Evolutionary conservation across 2,113 vertebrate genomes (phyloP).

Genomic region (Lasiurus borealis): DNA sequence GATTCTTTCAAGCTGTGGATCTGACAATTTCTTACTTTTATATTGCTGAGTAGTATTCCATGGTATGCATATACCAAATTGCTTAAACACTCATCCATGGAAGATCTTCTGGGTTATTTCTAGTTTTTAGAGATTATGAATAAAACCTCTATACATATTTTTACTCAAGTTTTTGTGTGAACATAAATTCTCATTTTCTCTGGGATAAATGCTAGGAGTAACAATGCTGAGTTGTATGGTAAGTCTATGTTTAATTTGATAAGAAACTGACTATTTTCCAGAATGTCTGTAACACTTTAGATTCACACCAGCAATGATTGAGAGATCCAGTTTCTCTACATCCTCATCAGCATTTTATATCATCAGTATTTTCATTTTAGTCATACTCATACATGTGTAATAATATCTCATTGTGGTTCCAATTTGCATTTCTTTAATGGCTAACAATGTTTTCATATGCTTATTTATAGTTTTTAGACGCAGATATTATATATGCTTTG

Average conservation of each 20-base stretch:
- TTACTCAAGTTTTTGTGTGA: background rate
- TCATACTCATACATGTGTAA: background rate
- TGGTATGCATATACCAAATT: background rate
- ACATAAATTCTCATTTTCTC: constrained; percentile 1
- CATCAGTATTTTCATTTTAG: constrained; percentile 30
- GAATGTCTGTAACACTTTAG: background rate
- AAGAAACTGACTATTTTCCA: background rate
- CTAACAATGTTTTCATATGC: background rate
- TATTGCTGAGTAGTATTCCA: background rate
- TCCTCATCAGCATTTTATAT: constrained; percentile 16
- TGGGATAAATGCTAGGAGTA: background rate
- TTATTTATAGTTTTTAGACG: background rate
- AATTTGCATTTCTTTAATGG: constrained; percentile 20
- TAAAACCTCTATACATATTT: background rate
- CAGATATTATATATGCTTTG: background rate
- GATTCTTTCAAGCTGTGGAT: background rate
- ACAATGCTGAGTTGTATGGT: background rate
- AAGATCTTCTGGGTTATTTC: background rate
- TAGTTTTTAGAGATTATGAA: constrained; percentile 15
- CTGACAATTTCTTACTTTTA: constrained; percentile 30
- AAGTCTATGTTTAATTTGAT: background rate
- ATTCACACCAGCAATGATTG: background rate
- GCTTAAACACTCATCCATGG: background rate
- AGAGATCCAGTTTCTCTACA: constrained; percentile 26
- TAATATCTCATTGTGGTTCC: background rate